A percentile compares a stretch with the other conserved stretches of the same genome.
Evolutionary conservation across 2,797 vertebrate species (phyloP).

Genomic region (Spheniscus humboldti): DNA sequence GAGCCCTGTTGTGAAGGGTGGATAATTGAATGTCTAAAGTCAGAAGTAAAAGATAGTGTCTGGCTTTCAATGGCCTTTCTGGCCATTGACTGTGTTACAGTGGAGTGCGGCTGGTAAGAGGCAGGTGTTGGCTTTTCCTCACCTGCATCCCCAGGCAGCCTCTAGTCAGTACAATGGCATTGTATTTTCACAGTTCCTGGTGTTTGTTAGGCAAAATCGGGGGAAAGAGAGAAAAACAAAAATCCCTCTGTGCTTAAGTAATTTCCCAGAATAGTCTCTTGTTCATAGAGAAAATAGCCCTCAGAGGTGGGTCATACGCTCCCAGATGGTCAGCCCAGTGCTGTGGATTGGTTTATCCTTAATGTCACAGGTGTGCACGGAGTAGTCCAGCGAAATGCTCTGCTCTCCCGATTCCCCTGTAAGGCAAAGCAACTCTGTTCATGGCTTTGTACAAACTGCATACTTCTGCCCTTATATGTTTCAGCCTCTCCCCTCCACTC

Average conservation of each 20-base stretch:
- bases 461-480: not conserved
- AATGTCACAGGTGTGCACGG: not conserved
- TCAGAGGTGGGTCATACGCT: rapidly evolving
- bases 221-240: not conserved
- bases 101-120: not conserved
- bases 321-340: not conserved
- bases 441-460: not conserved
- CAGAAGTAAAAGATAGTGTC: not conserved
- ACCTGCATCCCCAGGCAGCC: not conserved
- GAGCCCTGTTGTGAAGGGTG: not conserved
- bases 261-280: not conserved
- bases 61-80: not conserved
- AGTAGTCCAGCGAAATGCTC: not conserved
- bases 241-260: not conserved
- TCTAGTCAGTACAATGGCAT: not conserved
- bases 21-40: not conserved
- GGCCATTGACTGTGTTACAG: not conserved
- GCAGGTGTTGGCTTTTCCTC: not conserved
- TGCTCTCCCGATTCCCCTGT: not conserved
- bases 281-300: not conserved
- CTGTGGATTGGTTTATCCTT: not conserved
- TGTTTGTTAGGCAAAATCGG: not conserved
- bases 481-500: not conserved
- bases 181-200: not conserved
- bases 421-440: not conserved